Percentiles rank a stretch among this genome's conserved stretches.
phyloP scores from a whole-genome alignment of 37 sponge, comb jelly and placozoan genomes.

The Beroe forskalii region DNA sequence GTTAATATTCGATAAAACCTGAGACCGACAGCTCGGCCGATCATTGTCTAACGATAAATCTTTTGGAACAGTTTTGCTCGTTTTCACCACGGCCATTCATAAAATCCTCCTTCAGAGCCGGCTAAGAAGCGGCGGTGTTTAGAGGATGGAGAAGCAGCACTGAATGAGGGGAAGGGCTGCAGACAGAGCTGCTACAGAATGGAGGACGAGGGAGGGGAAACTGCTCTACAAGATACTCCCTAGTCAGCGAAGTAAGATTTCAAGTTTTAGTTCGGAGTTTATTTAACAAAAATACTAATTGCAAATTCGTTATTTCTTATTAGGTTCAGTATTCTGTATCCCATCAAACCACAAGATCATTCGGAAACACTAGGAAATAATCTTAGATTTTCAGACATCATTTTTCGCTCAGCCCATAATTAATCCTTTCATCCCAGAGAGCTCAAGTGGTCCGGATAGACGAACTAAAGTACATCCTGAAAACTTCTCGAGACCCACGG shows the following conservation, averaged over 20 bases:
- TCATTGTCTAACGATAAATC: background rate
- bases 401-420: no score
- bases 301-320: no score
- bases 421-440: slow-evolving; percentile 1
- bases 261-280: no score
- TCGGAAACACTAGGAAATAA: no score
- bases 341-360: no score
- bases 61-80: background rate
- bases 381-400: no score
- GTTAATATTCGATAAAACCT: no score
- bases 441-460: background rate
- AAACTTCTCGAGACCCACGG: slow-evolving; percentile 3
- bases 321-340: no score
- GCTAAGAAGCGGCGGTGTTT: background rate
- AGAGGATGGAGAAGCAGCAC: background rate
- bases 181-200: background rate
- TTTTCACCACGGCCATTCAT: no score
- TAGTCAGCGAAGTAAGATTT: no score
- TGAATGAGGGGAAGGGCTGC: background rate
- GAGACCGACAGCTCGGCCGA: background rate
- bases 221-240: slow-evolving; percentile 32
- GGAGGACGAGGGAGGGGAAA: slow-evolving; percentile 56
- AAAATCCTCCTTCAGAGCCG: no score
- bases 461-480: slow-evolving; percentile 28
- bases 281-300: no score